A percentile compares a stretch with the other conserved stretches of the same genome.
These are phyloP conservation scores for Drosophila oshimai DNA, from an alignment of 1,140 invertebrate genomes.

Conservation along the genomic window DNA sequence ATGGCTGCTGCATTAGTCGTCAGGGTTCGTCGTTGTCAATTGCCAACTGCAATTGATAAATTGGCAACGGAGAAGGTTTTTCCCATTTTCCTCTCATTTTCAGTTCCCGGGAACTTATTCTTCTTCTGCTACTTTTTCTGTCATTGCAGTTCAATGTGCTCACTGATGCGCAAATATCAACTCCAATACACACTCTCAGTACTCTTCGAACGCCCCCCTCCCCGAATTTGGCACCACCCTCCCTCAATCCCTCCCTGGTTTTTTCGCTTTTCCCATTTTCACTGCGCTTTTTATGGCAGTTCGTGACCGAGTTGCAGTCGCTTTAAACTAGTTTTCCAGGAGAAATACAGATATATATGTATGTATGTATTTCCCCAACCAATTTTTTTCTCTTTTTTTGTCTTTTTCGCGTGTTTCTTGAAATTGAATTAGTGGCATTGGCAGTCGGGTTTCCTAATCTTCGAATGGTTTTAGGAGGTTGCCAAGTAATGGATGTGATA, in stretches of 20 bases:
- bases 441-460: constrained; percentile 61
- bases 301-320: constrained; percentile 76
- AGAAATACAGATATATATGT: neutral
- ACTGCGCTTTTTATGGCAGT: constrained; percentile 75
- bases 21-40: constrained; percentile 45
- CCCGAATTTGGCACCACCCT: neutral
- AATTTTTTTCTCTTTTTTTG: constrained; percentile 32
- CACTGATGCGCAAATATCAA: constrained; percentile 80
- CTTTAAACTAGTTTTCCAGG: constrained; percentile 55
- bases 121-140: constrained; percentile 19
- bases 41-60: constrained; percentile 76
- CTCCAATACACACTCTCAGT: constrained; percentile 63
- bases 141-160: constrained; percentile 79
- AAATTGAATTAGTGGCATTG: constrained; percentile 78
- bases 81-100: constrained; percentile 24
- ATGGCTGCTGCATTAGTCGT: constrained; percentile 67
- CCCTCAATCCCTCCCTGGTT: too few species aligned
- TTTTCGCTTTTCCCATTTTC: constrained; percentile 28
- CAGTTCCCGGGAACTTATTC: constrained; percentile 16
- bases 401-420: constrained; percentile 42
- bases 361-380: neutral
- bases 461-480: constrained; percentile 33
- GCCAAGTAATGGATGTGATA: constrained; percentile 68
- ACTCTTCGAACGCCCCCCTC: neutral
- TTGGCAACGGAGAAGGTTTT: constrained; percentile 51